Conservation (phyloP, 2,113 vertebrate genomes). For the Mastomys coucha region DNA sequence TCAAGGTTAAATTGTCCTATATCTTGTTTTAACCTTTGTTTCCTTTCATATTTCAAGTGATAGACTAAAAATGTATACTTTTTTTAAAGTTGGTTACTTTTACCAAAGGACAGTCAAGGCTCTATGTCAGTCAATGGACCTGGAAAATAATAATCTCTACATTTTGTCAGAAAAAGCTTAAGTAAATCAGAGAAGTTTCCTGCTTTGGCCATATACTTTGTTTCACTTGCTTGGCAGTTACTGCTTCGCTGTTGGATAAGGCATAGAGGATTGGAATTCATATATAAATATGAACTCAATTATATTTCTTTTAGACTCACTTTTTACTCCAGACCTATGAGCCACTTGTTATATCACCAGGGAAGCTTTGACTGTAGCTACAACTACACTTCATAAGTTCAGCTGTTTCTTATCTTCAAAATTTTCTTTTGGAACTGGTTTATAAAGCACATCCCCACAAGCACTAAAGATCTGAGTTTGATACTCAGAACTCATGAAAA, state of each 20-base stretch:
- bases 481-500: not conserved
- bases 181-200: not conserved
- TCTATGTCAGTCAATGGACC: not conserved
- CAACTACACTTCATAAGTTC: not conserved
- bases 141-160: not conserved
- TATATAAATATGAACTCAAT: not conserved
- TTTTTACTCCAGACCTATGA: not conserved
- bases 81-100: not conserved
- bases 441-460: no score
- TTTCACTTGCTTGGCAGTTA: not conserved
- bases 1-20: not conserved
- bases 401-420: not conserved
- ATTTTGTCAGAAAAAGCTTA: not conserved
- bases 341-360: not conserved
- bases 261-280: not conserved
- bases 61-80: not conserved
- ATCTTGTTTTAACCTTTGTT: conserved; percentile 1
- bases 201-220: not conserved
- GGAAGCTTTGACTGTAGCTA: not conserved
- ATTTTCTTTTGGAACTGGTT: not conserved
- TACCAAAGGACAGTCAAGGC: not conserved
- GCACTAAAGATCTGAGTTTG: not conserved
- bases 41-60: not conserved
- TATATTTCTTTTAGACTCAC: not conserved
- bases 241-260: not conserved